Base-by-base conservation (phyloP, 2,888 invertebrate species). In the Drosophila quasianomalipes region DNA sequence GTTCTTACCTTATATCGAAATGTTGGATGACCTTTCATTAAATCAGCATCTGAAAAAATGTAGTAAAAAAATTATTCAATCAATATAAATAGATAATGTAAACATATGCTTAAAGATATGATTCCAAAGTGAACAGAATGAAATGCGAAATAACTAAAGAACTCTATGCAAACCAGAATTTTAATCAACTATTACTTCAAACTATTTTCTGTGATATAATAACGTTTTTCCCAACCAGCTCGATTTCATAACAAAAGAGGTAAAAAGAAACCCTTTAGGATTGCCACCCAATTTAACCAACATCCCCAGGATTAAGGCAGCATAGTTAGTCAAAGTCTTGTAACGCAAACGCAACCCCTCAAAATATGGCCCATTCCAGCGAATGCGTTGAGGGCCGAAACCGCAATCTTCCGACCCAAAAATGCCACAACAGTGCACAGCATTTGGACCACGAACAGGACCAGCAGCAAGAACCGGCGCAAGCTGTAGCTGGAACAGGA, bases 311-410 rank as follows among this genome's bases (percentile, higher is more conserved):
- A 61, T 62, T 62, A 71, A 62, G 62, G 62, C 72, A 52, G 26
- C 63, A 53, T 63, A 73, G 74, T 72, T 60, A 73, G 79, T 64
- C 55, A 72, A 78, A 39, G 78, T 66, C 57, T 31, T 33, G 14
- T 30, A 19, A 39, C 49, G 26, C 58, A 37, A 39, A 22, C 39
- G 39, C 39, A 26, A 30, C 30, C 41, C 30, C 31, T 12, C 12
- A 30, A 37, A n/a, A 47, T 44, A 35, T 26, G 26, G 22, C 30
- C 30, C 31, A 14, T 7, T 35, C 41, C 35, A 12, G 14, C 37
- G 19, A 22, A 31, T 31, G n/a, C 67, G 31, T 12, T 26, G 60
- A 75, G 55, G 69, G 69, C 68, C 51, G 28, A 64, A 64, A 70
- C 68, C 77, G 63, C 69, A 80, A 70, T 58, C 76, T 67, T 31